Evolutionary conservation across 2,888 invertebrate species (phyloP), one percentile per base, ranked within the genome.

Genomic region (Lordiphosa andalusiaca): DNA sequence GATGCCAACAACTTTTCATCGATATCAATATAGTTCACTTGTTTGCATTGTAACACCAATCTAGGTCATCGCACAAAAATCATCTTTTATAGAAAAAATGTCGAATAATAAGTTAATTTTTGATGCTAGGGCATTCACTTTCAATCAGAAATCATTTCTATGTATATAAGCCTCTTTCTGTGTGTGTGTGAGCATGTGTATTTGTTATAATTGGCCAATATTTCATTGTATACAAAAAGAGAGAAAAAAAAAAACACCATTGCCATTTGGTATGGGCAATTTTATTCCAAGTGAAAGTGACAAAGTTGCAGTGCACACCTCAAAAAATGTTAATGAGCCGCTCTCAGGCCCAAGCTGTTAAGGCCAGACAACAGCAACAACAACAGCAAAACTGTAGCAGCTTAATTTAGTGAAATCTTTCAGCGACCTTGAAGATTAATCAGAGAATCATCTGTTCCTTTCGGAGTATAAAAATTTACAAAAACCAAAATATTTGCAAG

Each of bases 231-330:
- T 62, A 47, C 56, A 35, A 36, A 25, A 46, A 38, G 25, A 42
- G 39, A 42, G 42, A 56, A 57, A 47, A 39, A 47, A 56, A 52
- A 53, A 47, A 56, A 52, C 49, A 63, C 75, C 75, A 73, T 65
- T 77, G 67, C 60, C 73, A 73, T 69, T 65, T 67, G 70, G 69
- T 71, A 67, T 72, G 67, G 67, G 64, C 76, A 69, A 69, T 77
- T 80, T 80, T 69, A 71, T 78, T 76, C 69, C 71, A 69, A 81
- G 81, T 81, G 81, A 81, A 81, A 81, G 81, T 81, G 80, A 77
- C 80, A 81, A 81, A 80, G 75, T 72, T 80, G 73, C 71, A 83
- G 70, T 77, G 75, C 77, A 69, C 80, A 71, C 71, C 72, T 77
- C 80, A 64, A 78, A 76, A 77, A 78, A 77, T 78, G 76, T 78